Conservation (phyloP, 2,888 invertebrate species). For the Lithophane semibrunnea region DNA sequence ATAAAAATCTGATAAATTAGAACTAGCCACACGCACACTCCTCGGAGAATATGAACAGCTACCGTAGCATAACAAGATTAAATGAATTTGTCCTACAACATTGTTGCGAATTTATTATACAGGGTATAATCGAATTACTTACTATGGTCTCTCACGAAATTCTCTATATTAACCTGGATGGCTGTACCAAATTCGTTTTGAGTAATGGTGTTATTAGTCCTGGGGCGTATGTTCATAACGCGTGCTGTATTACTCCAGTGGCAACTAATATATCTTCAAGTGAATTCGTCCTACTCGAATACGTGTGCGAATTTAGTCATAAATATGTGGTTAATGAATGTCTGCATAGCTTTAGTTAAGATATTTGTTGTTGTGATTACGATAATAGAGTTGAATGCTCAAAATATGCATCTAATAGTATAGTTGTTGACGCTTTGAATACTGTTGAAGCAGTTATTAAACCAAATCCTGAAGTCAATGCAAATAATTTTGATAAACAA, state of each 20-base stretch:
- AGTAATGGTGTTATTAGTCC: slow-evolving; percentile 77
- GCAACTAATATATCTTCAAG: slow-evolving; percentile 71
- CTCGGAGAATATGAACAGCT: slow-evolving; percentile 14
- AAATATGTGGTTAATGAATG: slow-evolving; percentile 38
- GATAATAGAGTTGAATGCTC: neutral
- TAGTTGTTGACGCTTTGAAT: neutral
- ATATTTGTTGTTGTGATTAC: slow-evolving; percentile 13
- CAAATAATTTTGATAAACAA: neutral
- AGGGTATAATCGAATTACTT: slow-evolving; percentile 65
- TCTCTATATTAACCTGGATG: slow-evolving; percentile 67
- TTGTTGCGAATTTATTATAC: slow-evolving; percentile 48
- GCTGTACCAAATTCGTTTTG: slow-evolving; percentile 73
- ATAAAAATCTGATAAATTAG: slow-evolving; percentile 3
- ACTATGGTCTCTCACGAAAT: slow-evolving; percentile 62
- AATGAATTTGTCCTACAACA: slow-evolving; percentile 38
- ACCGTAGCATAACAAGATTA: slow-evolving; percentile 9
- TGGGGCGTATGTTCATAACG: slow-evolving; percentile 72
- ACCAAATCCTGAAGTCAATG: neutral
- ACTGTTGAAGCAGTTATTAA: neutral
- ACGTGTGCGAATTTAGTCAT: slow-evolving; percentile 53
- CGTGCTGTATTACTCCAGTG: slow-evolving; percentile 70
- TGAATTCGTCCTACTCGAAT: slow-evolving; percentile 62
- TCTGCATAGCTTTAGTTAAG: slow-evolving; percentile 22
- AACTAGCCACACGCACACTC: neutral
- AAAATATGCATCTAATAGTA: neutral